Conservation (phyloP, 2,888 invertebrate species). For the Aporophyla lueneburgensis region DNA sequence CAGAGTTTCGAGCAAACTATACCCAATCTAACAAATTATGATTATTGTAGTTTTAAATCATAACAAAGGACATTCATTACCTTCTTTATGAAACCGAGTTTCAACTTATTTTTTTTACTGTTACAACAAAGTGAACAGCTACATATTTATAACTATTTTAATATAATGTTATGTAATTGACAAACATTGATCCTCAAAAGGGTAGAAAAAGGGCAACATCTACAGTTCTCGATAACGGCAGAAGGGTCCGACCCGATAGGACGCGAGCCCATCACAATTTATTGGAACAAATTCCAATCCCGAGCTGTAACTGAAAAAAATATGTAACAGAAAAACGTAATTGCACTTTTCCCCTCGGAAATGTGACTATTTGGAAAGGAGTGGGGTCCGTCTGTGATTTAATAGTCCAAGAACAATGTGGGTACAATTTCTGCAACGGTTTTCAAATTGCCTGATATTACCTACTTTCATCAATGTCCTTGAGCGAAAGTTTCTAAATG, state of each 20-base stretch:
- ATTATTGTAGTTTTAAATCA: not conserved
- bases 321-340: conserved; percentile 59
- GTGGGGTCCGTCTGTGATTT: not conserved
- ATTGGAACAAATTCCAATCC: conserved; percentile 62
- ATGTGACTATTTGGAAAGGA: conserved; percentile 29
- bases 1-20: not conserved
- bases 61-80: not conserved
- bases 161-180: conserved; percentile 49
- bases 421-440: not conserved
- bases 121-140: not conserved
- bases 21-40: not conserved
- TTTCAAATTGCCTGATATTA: conserved; percentile 6
- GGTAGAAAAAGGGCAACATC: conserved; percentile 45
- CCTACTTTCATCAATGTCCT: not conserved
- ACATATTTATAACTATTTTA: conserved; percentile 22
- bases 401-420: conserved; percentile 8
- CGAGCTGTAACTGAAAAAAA: conserved; percentile 58
- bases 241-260: conserved; percentile 43
- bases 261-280: conserved; percentile 48
- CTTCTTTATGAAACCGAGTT: too few species aligned
- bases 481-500: not conserved
- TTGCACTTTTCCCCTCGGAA: conserved; percentile 39
- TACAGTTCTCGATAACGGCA: conserved; percentile 36
- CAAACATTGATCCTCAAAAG: conserved; percentile 50
- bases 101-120: not conserved